A percentile compares a stretch with the other conserved stretches of the same genome.
Conservation (phyloP, 2,113 vertebrate species). For the Athene noctua region DNA sequence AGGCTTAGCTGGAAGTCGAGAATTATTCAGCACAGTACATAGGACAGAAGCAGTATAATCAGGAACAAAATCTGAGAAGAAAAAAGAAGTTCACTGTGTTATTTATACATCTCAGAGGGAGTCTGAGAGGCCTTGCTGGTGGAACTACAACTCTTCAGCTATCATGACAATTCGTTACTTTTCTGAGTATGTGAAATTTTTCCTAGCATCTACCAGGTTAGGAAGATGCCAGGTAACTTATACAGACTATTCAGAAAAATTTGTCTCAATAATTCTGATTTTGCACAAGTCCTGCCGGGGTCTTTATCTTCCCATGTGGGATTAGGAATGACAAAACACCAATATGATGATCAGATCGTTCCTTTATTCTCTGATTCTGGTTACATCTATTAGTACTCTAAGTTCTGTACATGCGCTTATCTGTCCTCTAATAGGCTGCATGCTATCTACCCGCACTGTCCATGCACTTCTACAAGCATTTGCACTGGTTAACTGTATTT, state of each 20-base stretch:
- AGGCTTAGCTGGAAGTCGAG: neutral
- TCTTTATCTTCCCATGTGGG: too few relatives aligned
- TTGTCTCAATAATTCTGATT: neutral
- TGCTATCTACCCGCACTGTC: too few relatives aligned
- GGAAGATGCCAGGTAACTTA: neutral
- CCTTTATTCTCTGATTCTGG: too few relatives aligned
- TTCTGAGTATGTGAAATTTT: neutral
- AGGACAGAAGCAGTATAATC: neutral
- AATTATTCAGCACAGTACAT: neutral
- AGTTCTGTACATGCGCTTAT: too few relatives aligned
- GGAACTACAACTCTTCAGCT: neutral
- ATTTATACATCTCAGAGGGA: neutral
- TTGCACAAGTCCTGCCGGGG: neutral
- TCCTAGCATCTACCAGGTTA: neutral
- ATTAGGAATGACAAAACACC: too few relatives aligned
- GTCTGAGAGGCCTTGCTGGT: neutral
- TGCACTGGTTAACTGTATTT: too few relatives aligned
- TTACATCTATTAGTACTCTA: too few relatives aligned
- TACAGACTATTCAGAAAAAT: neutral
- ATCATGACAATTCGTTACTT: neutral
- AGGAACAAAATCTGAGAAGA: neutral
- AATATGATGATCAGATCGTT: too few relatives aligned
- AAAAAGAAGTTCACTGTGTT: neutral
- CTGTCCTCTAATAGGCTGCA: too few relatives aligned
- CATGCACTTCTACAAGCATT: too few relatives aligned